Evolutionary conservation across 2,888 invertebrate genomes (phyloP).

Genomic region (Nezara viridula): DNA sequence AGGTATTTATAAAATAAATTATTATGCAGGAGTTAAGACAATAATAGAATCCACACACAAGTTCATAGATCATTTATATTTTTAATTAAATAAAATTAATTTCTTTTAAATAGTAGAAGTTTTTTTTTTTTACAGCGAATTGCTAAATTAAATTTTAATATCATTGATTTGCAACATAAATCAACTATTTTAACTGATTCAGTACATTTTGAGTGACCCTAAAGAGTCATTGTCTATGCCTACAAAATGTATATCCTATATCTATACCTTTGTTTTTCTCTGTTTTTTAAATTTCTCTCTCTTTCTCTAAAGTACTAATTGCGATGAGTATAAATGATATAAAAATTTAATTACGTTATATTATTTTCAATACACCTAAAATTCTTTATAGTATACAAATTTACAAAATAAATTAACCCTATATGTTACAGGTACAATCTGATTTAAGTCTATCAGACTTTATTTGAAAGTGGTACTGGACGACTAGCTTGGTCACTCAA

Average conservation of each 20-base stretch:
- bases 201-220: constrained; percentile 56
- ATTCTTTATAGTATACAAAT: constrained; percentile 47
- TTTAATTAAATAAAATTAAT: background rate
- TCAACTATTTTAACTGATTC: background rate
- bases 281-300: background rate
- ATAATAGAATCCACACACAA: background rate
- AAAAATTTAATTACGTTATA: constrained; percentile 32
- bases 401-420: constrained; percentile 56
- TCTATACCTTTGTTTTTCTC: background rate
- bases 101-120: background rate
- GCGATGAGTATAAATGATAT: constrained; percentile 53
- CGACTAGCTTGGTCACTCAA: constrained; percentile 57
- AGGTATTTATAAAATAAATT: background rate
- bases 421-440: constrained; percentile 56
- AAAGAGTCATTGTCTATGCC: constrained; percentile 43
- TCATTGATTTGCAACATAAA: background rate
- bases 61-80: background rate
- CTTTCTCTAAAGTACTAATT: constrained; percentile 34
- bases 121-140: background rate
- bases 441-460: constrained; percentile 58
- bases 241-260: background rate
- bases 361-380: constrained; percentile 34
- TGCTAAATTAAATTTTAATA: background rate
- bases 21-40: background rate
- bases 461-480: constrained; percentile 40